Evolutionary conservation across 2,797 vertebrate species (phyloP).

Genomic region (Pachyuromys duprasi): DNA sequence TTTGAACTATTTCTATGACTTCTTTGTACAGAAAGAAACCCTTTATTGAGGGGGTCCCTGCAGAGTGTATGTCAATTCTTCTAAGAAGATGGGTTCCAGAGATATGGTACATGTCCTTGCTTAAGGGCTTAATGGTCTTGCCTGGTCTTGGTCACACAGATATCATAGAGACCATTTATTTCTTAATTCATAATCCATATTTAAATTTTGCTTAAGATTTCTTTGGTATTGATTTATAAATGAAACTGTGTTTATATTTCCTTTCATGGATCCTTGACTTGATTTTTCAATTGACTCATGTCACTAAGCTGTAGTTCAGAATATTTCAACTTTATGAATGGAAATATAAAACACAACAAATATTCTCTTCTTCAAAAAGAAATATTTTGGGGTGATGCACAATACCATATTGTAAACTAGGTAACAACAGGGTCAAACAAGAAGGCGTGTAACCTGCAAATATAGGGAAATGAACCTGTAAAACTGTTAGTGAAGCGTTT

Average conservation of each 20-base stretch:
- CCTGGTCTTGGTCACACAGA: not conserved
- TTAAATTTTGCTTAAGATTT: slow-evolving; percentile 59
- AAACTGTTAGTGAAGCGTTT: slow-evolving; percentile 41
- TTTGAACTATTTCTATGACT: slow-evolving; percentile 54
- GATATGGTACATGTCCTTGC: not conserved
- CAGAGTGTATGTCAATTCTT: not conserved
- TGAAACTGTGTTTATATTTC: slow-evolving; percentile 32
- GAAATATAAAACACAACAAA: not conserved
- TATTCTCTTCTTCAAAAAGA: slow-evolving; percentile 3
- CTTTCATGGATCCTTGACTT: slow-evolving; percentile 8
- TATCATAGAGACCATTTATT: not conserved
- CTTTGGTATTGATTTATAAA: slow-evolving; percentile 62
- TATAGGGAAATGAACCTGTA: not conserved
- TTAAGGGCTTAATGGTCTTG: not conserved
- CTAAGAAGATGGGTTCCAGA: not conserved
- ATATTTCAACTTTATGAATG: slow-evolving; percentile 59
- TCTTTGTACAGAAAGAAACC: slow-evolving; percentile 62
- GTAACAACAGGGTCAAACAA: not conserved
- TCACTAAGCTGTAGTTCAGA: not conserved
- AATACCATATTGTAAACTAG: slow-evolving; percentile 32
- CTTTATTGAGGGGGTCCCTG: not conserved
- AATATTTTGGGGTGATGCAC: not conserved
- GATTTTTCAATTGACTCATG: slow-evolving; percentile 56
- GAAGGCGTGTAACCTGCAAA: not conserved
- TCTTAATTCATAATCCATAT: slow-evolving; percentile 54